Base-by-base conservation (phyloP, 2,113 vertebrate genomes). In the Carassius auratus region DNA sequence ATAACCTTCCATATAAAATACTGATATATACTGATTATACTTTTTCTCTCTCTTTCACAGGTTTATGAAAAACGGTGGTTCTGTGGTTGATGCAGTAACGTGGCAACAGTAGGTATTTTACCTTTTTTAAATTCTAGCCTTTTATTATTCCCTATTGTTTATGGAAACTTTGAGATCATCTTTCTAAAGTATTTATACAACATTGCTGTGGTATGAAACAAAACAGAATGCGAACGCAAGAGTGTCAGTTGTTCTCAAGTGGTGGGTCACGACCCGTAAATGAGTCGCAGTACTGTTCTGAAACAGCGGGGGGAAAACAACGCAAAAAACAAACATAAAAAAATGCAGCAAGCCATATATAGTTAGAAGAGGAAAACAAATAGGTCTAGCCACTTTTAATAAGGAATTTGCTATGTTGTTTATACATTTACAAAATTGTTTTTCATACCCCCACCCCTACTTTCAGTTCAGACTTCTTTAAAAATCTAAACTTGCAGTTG, bases 61-160 rank as follows among this genome's bases (percentile, higher is more conserved):
- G 94, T 99, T 99, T 92, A 96, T 99, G 97, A 99, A 97, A 91
- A 96, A 96, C 84, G 97, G 96, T 15, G 97, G 97, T 61, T 96
- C 95, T 87, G 94, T 95, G 4, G 96, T 99, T 90, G 97, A 98
- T 94, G 98, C 98, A 87, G 98, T 99, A 95, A 99, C 98, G 95
- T 99, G 98, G 98, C 98, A 99, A 99, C 98, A 99, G 98, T 99
- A 98, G 97, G 98, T 98, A 98, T 99, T 98, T 95, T 93, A 94
- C 94, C 91, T 93, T 95, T 95, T 94, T 94, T 79, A 90, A 92
- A 93, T 86, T 87, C 12, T 19, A 55, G 23, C 81, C 62, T 66
- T 62, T 42, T 52, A 45, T 78, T 42, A 36, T 48, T 66, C 19
- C 19, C 23, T 26, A 75, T 79, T 69, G 45, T 30, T 30, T 83